A percentile compares a stretch with the other conserved stretches of the same genome.
phyloP scores from a whole-genome alignment of 1,140 invertebrate species.

The Drosophila jambulina region DNA sequence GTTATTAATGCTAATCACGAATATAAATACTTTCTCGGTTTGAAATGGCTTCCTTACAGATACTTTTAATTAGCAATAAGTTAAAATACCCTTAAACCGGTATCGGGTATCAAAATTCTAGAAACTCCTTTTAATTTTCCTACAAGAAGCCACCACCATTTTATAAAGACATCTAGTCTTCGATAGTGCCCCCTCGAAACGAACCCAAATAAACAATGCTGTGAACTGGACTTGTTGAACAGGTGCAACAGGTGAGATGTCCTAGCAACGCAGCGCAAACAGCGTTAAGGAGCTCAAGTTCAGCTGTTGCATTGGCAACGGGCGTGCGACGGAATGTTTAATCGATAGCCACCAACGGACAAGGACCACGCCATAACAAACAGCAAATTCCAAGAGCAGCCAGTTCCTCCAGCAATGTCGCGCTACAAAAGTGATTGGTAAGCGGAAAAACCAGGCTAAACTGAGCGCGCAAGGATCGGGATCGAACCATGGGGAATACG shows the following conservation, averaged over 20 bases:
- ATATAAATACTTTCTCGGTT: accelerated
- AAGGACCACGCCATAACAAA: slow-evolving; percentile 47
- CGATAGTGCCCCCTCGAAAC: neutral
- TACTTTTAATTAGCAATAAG: neutral
- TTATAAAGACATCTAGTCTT: neutral
- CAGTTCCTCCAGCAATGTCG: slow-evolving; percentile 52
- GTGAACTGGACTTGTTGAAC: slow-evolving; percentile 54
- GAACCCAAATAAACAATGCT: neutral
- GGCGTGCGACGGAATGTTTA: slow-evolving; percentile 57
- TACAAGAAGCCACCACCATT: neutral
- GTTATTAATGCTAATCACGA: too few relatives aligned
- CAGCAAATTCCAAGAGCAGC: slow-evolving; percentile 38
- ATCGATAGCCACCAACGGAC: slow-evolving; percentile 58
- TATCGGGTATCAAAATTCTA: neutral
- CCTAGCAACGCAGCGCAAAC: slow-evolving; percentile 70
- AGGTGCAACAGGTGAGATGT: slow-evolving; percentile 61
- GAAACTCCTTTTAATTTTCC: neutral
- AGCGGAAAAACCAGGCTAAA: slow-evolving; percentile 7
- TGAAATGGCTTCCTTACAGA: neutral
- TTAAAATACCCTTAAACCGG: neutral
- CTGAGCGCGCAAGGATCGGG: slow-evolving; percentile 10
- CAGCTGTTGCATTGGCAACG: slow-evolving; percentile 81
- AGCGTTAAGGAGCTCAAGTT: slow-evolving; percentile 71
- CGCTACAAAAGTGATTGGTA: slow-evolving; percentile 58
- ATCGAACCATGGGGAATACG: slow-evolving; percentile 93